Evolutionary conservation across 2,797 vertebrate species (phyloP), one percentile per base, ranked within the genome.

Genomic region (Setipinna tenuifilis): DNA sequence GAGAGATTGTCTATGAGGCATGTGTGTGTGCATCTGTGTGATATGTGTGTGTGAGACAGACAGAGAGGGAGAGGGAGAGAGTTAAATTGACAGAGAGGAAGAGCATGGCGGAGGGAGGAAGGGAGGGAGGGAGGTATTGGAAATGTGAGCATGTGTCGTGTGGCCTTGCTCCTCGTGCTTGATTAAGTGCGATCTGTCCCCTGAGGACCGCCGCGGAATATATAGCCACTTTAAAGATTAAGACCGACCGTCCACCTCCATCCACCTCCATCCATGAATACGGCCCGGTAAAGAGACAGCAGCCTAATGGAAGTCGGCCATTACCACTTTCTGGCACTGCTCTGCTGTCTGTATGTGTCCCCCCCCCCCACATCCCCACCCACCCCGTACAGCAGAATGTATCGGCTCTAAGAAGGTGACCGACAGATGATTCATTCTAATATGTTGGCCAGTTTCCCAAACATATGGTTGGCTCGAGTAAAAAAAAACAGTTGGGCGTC

Each of bases 161-260:
- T 78, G 71, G 71, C 71, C 71, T 78, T 44, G 71, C 71, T 78
- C 71, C 31, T 11, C 17, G 6, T 44, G 31, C 71, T 78, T 78
- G 71, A 78, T 78, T 78, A 78, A 78, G 71, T 78, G 71, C 0
- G 35, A 21, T 44, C 35, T 44, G 71, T 78, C 71, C 71, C 71
- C 16, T 68, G 16, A 11, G 61, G 41, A 35, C 81, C 41, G 25
- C 46, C 25, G 46, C 17, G 54, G 44, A 84, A 83, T 88, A 62
- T 71, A 88, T 83, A 59, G 86, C 65, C 86, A 88, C 86, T 88
- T 88, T 82, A 83, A 25, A 78, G 35, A 78, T 78, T 78, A 78
- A 78, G 19, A 78, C 50, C 50, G 50, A 10, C 0, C 17, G 17
- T 9, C 71, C 31, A 44, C 6, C 82, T 59, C 21, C 19, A n/a